Conservation (phyloP, 2,888 invertebrate species). For the Oscheius sp. region DNA sequence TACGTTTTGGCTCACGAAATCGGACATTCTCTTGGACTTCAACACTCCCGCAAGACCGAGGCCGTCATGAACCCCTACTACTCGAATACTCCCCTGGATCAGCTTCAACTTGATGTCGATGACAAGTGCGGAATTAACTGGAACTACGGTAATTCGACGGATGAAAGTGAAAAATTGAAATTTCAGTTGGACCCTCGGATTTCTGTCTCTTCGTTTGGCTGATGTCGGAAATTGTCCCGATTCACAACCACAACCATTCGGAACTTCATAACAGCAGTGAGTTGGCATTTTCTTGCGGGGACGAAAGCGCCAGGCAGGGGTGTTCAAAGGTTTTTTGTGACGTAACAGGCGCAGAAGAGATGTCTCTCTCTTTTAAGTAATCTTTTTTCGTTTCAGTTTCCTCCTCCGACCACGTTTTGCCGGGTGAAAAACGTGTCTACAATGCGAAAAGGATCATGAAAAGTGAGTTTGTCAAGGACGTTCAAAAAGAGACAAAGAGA, state of each 20-base stretch:
- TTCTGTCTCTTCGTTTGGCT: slow-evolving; percentile 69
- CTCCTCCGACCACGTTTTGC: slow-evolving; percentile 28
- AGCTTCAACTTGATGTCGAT: slow-evolving; percentile 64
- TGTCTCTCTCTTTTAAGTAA: neutral
- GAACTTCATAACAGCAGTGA: slow-evolving; percentile 23
- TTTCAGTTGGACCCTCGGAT: slow-evolving; percentile 65
- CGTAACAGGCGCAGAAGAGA: neutral
- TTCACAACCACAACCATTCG: slow-evolving; percentile 40
- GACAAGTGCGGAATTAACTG: slow-evolving; percentile 70
- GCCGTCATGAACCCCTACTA: slow-evolving; percentile 69
- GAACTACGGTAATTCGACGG: slow-evolving; percentile 62
- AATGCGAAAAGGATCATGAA: slow-evolving; percentile 24
- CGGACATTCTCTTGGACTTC: slow-evolving; percentile 68
- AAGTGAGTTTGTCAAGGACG: slow-evolving; percentile 32
- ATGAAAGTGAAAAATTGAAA: neutral
- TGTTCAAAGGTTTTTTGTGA: no score
- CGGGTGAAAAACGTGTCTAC: slow-evolving; percentile 17
- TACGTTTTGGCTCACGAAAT: slow-evolving; percentile 72
- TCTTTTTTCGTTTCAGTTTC: slow-evolving; percentile 17
- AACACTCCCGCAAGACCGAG: slow-evolving; percentile 59
- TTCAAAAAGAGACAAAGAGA: neutral
- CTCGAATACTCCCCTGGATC: slow-evolving; percentile 58
- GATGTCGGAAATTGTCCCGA: slow-evolving; percentile 66
- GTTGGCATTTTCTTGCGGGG: no score
- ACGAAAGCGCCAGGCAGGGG: neutral